Percentiles rank a stretch among this genome's conserved stretches.
Conservation (phyloP, 1,140 invertebrate genomes). For the Halesus radiatus region DNA sequence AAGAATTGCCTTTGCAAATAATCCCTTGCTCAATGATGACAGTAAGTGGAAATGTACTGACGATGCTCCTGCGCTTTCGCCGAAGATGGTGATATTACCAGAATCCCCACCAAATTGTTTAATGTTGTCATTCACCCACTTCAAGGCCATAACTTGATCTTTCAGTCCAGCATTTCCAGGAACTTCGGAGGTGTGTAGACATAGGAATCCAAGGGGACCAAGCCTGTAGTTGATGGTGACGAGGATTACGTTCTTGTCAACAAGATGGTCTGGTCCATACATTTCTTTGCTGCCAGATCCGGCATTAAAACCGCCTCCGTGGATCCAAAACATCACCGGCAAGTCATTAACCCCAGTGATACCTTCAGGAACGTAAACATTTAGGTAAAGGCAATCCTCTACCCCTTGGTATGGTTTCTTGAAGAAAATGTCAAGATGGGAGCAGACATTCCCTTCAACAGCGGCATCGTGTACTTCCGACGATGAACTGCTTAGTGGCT, state of each 20-base stretch:
- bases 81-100: conserved; percentile 75
- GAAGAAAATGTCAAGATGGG: conserved; percentile 45
- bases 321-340: conserved; percentile 80
- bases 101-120: conserved; percentile 79
- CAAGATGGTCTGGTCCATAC: conserved; percentile 70
- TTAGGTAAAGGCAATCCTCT: conserved; percentile 61
- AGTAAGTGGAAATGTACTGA: conserved; percentile 60
- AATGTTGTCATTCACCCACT: conserved; percentile 78
- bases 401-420: conserved; percentile 56
- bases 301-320: conserved; percentile 76
- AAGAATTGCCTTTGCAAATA: conserved; percentile 60
- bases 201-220: conserved; percentile 78
- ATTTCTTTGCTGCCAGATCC: conserved; percentile 66
- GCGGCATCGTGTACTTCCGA: conserved; percentile 62
- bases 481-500: too few relatives aligned
- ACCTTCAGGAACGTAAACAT: conserved; percentile 61
- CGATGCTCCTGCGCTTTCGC: conserved; percentile 76
- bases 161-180: conserved; percentile 80
- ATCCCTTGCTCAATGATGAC: conserved; percentile 54
- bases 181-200: conserved; percentile 73
- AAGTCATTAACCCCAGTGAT: conserved; percentile 45
- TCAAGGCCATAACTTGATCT: conserved; percentile 77
- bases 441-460: conserved; percentile 60
- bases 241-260: conserved; percentile 71
- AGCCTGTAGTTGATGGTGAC: conserved; percentile 76